These are phyloP conservation scores for Cuniculus paca DNA, from an alignment of 2,797 vertebrate genomes.

Conservation along the genomic window DNA sequence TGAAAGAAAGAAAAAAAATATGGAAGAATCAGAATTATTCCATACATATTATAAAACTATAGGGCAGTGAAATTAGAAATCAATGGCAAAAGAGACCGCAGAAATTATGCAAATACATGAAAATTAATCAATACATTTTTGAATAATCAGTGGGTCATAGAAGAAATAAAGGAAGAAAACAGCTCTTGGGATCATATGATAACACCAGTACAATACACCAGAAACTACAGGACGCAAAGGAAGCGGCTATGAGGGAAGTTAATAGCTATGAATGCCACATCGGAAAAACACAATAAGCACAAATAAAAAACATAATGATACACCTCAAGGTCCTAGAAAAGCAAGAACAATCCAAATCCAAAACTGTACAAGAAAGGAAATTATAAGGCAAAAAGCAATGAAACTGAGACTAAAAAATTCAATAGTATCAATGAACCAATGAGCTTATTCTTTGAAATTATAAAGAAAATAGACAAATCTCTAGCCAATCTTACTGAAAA, in stretches of 20 bases:
- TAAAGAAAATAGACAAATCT: neutral
- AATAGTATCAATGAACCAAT: neutral
- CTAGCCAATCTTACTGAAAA: neutral
- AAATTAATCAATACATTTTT: neutral
- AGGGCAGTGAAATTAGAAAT: neutral
- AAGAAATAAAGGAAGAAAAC: neutral
- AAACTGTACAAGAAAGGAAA: neutral
- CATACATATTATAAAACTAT: neutral
- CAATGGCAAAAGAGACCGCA: neutral
- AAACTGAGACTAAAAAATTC: neutral
- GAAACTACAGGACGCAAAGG: neutral
- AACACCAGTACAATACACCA: neutral
- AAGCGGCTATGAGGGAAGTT: neutral
- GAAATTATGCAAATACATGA: neutral
- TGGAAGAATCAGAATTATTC: neutral
- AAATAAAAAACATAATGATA: neutral
- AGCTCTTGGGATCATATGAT: neutral
- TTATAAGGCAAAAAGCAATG: neutral
- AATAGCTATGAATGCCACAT: neutral
- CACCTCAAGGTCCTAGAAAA: neutral
- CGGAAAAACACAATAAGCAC: neutral
- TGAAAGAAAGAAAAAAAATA: neutral
- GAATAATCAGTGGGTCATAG: neutral
- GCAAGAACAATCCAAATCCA: neutral
- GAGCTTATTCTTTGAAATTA: neutral